Base-by-base conservation (phyloP, 2,113 vertebrate species). In the Piprites chloris region DNA sequence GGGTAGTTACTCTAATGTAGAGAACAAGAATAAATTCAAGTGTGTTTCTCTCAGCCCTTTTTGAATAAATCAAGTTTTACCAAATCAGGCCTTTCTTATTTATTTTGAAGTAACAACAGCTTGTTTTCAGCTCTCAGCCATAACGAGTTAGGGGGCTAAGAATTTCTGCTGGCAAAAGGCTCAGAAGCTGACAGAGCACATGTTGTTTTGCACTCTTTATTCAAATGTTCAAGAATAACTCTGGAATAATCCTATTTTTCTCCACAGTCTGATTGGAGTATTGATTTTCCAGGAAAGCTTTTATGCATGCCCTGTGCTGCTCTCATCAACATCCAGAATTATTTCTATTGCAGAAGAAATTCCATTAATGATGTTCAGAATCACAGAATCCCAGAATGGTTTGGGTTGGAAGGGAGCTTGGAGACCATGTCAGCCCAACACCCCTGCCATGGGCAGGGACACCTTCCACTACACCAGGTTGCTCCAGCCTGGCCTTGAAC, bases 21-120 rank as follows among this genome's bases (percentile, higher is more conserved):
- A 94, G 92, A 80, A 22, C 5, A 9, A 82, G 61, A 85, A 76
- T 78, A 82, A 93, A 86, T 61, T 52, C 65, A 71, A 88, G 18
- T 79, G 73, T 94, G 72, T 90, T 96, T 89, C 44, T 88, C 87
- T 91, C 85, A 61, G 46, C 63, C 56, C 69, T 56, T 84, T 95
- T 92, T 67, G 53, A 94, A 93, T 96, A 90, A 96, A 96, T 74
- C 77, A 59, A 74, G 21, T 90, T 89, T 91, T 81, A 85, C 87
- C 61, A 92, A 92, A 90, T 65, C 73, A 85, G 90, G 30, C n/a
- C 79, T 85, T 92, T 86, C 76, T 89, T 77, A 65, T 37, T 92
- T 76, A 42, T 83, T 96, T 69, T 93, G 85, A 85, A 72, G 44
- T 14, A 85, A 53, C 2, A 0, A 73, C 65, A 93, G 41, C 79